These are phyloP conservation scores for Ditylenchus weischeri DNA, from an alignment of 2,888 invertebrate genomes.

Conservation along the genomic window DNA sequence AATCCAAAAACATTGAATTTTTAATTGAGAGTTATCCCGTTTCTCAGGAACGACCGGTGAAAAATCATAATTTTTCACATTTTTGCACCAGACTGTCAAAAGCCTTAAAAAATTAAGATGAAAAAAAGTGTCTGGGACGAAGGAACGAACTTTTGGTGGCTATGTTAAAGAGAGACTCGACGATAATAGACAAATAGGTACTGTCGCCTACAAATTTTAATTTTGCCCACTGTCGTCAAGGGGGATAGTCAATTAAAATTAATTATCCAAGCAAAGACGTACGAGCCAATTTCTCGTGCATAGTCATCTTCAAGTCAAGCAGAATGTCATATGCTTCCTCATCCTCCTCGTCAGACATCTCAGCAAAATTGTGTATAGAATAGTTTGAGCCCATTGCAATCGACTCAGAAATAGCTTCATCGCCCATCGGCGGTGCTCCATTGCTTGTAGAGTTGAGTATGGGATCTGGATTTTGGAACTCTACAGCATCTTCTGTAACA, in stretches of 20 bases:
- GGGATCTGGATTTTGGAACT: constrained; percentile 17
- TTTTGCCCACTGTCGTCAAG: too few species aligned
- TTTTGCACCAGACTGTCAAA: too few species aligned
- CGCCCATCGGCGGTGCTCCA: constrained; percentile 3
- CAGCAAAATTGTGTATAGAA: constrained; percentile 30
- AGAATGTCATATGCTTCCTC: constrained; percentile 35
- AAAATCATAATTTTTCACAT: too few species aligned
- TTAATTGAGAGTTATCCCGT: too few species aligned
- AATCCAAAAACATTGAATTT: too few species aligned
- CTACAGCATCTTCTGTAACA: constrained; percentile 32
- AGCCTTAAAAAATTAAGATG: too few species aligned
- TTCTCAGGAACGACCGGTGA: too few species aligned
- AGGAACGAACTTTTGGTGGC: too few species aligned
- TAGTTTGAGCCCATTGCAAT: constrained; percentile 21
- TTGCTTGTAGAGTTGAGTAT: constrained; percentile 7
- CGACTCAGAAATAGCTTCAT: constrained; percentile 21
- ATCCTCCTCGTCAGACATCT: constrained; percentile 51
- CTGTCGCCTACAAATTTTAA: neutral
- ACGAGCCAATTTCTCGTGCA: constrained; percentile 27
- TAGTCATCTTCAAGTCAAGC: constrained; percentile 26
- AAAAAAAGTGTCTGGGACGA: neutral
- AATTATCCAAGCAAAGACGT: constrained; percentile 7
- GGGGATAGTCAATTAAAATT: neutral
- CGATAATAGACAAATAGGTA: too few species aligned
- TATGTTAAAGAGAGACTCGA: too few species aligned